Percentiles rank a stretch among this genome's conserved stretches.
These are phyloP conservation scores for Rotaria sp. DNA, from an alignment of 2,888 invertebrate genomes.

Conservation along the genomic window DNA sequence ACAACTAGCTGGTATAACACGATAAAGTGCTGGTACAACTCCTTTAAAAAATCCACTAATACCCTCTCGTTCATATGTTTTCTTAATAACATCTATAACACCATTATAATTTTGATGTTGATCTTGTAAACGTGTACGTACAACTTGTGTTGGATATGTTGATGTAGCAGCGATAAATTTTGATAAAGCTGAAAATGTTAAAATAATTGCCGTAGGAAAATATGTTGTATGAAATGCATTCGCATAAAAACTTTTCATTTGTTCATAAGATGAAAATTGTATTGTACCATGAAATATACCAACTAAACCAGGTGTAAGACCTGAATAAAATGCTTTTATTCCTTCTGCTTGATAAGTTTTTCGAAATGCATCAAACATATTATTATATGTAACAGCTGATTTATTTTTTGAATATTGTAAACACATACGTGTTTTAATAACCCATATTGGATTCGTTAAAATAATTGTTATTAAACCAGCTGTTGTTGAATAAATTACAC, in stretches of 20 bases:
- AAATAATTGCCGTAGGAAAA: conserved; percentile 86
- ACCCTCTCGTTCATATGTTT: conserved; percentile 70
- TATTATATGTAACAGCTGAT: conserved; percentile 66
- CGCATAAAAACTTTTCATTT: conserved; percentile 67
- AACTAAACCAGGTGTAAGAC: conserved; percentile 89
- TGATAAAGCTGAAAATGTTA: conserved; percentile 82
- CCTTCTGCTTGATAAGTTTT: conserved; percentile 87
- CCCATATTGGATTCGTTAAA: conserved; percentile 97
- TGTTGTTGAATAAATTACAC: conserved; percentile 34
- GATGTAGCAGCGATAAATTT: conserved; percentile 75
- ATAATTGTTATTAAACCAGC: conserved; percentile 73
- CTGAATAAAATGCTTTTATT: conserved; percentile 81
- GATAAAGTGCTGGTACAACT: conserved; percentile 73
- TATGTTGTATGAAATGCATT: conserved; percentile 64
- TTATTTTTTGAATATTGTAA: conserved; percentile 70
- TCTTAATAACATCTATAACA: conserved; percentile 55
- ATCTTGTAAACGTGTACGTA: conserved; percentile 89
- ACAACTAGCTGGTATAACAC: conserved; percentile 89
- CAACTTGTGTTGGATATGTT: conserved; percentile 96
- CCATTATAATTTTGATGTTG: conserved; percentile 75
- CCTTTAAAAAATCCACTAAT: conserved; percentile 87
- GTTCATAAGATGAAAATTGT: conserved; percentile 97
- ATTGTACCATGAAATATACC: conserved; percentile 95
- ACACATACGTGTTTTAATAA: conserved; percentile 90
- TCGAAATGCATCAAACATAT: conserved; percentile 79